A percentile compares a stretch with the other conserved stretches of the same genome.
Conservation (phyloP, 30 jellyfish, hydroid and myxozoan species). For the Turritopsis dohrnii region DNA sequence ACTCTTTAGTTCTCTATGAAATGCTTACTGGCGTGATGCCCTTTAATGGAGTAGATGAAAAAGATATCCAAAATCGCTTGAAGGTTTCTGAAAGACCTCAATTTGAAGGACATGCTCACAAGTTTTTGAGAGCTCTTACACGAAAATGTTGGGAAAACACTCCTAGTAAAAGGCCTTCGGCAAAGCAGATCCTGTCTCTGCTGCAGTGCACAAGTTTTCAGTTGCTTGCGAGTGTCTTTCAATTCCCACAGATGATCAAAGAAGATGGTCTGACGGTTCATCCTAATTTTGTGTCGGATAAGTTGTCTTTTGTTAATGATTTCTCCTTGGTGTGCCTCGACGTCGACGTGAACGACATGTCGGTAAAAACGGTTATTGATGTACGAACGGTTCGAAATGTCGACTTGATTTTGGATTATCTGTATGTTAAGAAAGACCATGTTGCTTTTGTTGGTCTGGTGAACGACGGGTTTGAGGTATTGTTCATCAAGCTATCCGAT, state of each 20-base stretch:
- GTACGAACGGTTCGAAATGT: not conserved
- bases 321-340: not conserved
- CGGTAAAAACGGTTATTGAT: not conserved
- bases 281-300: not conserved
- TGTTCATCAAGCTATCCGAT: not conserved
- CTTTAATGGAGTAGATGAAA: not conserved
- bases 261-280: not conserved
- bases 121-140: not conserved
- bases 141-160: not conserved
- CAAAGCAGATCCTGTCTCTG: not conserved
- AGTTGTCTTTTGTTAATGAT: not conserved
- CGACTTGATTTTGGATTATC: not conserved
- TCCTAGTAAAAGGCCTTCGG: not conserved
- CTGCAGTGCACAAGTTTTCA: not conserved
- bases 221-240: not conserved
- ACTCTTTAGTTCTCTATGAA: conserved; percentile 11
- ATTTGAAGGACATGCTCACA: not conserved
- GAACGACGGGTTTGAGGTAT: not conserved
- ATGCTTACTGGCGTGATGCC: not conserved
- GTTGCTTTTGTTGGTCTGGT: not conserved
- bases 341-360: not conserved
- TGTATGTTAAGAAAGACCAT: not conserved
- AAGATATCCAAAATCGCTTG: not conserved
- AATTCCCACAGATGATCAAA: not conserved
- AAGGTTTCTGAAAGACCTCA: not conserved